Base-by-base conservation (phyloP, 2,888 invertebrate genomes). In the Trichopria drosophilae region DNA sequence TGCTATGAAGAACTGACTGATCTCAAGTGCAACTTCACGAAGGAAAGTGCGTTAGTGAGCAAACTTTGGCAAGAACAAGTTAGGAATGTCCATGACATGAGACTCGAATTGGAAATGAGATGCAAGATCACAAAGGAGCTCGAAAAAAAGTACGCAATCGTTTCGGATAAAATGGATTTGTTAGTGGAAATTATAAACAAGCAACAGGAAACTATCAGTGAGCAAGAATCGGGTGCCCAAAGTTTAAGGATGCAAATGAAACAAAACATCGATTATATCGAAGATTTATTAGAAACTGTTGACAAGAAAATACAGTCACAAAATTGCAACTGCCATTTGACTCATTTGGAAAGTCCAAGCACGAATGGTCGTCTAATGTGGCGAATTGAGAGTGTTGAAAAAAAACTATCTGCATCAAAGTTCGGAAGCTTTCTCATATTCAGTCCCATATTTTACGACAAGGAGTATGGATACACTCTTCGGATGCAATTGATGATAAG, bases 391-490 rank as follows among this genome's bases (percentile, higher is more conserved):
- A 80, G 84, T 55, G 86, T 84, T 63, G 73, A 79, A 1, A 76
- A 81, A 7, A 83, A 86, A 57, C 80, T 89, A 77, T 82, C 81
- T 41, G 83, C 84, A 15, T 84, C 88, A 0, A 86, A 83, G 60
- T 82, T 84, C 32, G 82, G 80, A 36, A 84, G 84, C 54, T 81
- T 82, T 51, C 80, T 84, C 0, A 66, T 87, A 2, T 82, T 81
- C 55, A 87, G 88, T 63, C 84, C 86, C 0, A 75, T 84, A 55
- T 88, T 89, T 69, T 81, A 83, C 29, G 84, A 85, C 29, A 83
- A 82, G 64, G 83, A 82, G 53, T 87, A 84, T 61, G 88, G 89
- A n/a, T 89, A 89, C 71, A 84, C 84, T 3, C 68, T 89, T 15
- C 81, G 86, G 74, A 85, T 87, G 18, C 83, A 88, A 62, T 70